Evolutionary conservation across 2,113 vertebrate species (phyloP), one percentile per base, ranked within the genome.

Genomic region (Periophthalmus modestus): DNA sequence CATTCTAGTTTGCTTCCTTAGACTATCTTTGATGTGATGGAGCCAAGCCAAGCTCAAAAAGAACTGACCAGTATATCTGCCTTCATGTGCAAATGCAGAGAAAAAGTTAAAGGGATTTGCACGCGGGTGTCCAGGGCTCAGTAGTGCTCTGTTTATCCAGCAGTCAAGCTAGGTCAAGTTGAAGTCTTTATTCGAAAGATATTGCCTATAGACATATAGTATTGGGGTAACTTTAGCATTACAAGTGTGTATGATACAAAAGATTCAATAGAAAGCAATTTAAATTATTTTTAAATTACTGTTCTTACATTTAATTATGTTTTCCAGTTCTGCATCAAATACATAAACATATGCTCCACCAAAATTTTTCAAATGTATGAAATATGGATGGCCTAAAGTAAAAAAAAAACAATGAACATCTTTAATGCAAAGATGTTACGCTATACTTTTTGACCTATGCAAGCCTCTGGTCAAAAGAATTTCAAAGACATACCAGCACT

Each of bases 61-160:
- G 4, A 19, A 13, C 14, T 19, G 48, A 46, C 5, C 47, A 21
- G 58, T 34, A 3, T 16, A 43, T 43, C 7, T 43, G 39, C 39
- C 39, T 43, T 43, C 39, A 43, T 43, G 39, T 10, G 39, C 39
- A 74, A 72, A 59, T 3, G 55, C 39, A 63, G 10, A 72, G 13
- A 2, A 59, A 68, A 63, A 71, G 33, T 18, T 13, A 57, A 71
- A 48, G 21, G 74, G 67, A 72, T 74, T 66, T 47, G 7, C 54
- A 43, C n/a, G 50, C 58, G 59, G 48, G 58, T 71, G 71, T 71
- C 46, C n/a, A 74, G 55, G 65, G 71, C 75, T 69, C 15, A 50
- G 39, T 16, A 24, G 10, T 54, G 34, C 46, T 55, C n/a, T n/a
- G 58, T 58, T 74, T 70, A 63, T 68, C 24, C 13, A n/a, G 16